Evolutionary conservation across 1,140 invertebrate species (phyloP), one percentile per base, ranked within the genome.

Genomic region (Kradibia gibbosae): DNA sequence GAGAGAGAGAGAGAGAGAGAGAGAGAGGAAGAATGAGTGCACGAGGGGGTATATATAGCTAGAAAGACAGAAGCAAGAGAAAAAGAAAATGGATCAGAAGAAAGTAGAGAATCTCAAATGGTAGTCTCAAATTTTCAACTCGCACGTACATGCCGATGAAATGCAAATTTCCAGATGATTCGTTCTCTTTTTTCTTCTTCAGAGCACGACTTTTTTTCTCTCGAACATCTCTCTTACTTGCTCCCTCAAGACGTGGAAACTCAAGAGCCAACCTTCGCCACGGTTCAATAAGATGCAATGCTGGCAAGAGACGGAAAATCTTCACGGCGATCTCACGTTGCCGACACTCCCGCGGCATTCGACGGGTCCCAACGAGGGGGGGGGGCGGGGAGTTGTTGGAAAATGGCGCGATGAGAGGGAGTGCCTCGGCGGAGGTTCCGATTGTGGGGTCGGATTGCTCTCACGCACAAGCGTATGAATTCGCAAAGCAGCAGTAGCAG

Each of bases 131-230:
- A 81, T 81, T 81, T 57, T 81, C 60, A 67, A 45, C 15, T 81
- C 45, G 80, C 80, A 81, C 62, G 80, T 81, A 67, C 45, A 57
- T 39, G 70, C 22, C 36, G 39, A 71, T 71, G 73, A 80, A 75
- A 81, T 81, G 80, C 62, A 81, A 81, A 81, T 81, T 74, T 74
- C 62, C 55, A 81, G 73, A 53, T 70, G 72, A 57, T 15, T 77
- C 53, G 53, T 34, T 73, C 42, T 55, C 48, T 36, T n/a, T 73
- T 28, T 55, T 2, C n/a, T n/a, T 8, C 48, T 25, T 28, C 13
- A 31, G 39, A 48, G n/a, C 45, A 31, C 62, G 36, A 48, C 78
- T 65, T 36, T 39, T 1, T 22, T 39, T 67, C n/a, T 5, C 65
- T 42, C 34, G 34, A n/a, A 62, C 57, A 31, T 62, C 65, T 67